Evolutionary conservation across 2,888 invertebrate genomes (phyloP).

Genomic region (Philonicus albiceps): DNA sequence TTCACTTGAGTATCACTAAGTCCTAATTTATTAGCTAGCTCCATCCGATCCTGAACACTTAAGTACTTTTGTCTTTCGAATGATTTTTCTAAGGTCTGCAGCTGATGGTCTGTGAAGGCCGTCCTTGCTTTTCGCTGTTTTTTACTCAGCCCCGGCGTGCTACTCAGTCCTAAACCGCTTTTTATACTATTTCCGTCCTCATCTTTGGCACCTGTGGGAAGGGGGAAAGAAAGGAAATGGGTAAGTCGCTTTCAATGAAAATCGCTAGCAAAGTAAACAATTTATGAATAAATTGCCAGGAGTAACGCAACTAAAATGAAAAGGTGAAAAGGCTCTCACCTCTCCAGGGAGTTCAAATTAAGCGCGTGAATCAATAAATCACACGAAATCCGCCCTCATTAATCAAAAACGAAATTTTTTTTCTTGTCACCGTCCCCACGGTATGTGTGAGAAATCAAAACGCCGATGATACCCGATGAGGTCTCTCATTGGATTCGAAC

Average conservation of each 20-base stretch:
- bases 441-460: conserved; percentile 14
- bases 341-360: neutral
- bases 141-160: conserved; percentile 72
- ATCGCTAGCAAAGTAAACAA: neutral
- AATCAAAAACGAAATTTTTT: neutral
- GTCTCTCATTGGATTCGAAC: neutral
- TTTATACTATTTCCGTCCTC: conserved; percentile 72
- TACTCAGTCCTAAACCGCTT: conserved; percentile 60
- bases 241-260: neutral
- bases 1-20: conserved; percentile 99
- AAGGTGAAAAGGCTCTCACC: neutral
- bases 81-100: conserved; percentile 94
- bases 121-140: conserved; percentile 97
- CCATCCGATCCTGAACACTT: conserved; percentile 97
- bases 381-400: neutral
- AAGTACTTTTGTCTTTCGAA: conserved; percentile 97
- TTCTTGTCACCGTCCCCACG: neutral
- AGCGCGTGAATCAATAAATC: conserved; percentile 4
- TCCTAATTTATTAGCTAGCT: conserved; percentile 93
- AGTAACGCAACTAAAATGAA: neutral
- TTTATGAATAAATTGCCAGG: neutral
- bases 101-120: conserved; percentile 98
- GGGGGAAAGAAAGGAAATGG: conserved; percentile 46
- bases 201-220: conserved; percentile 79
- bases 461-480: neutral